phyloP scores from a whole-genome alignment of 2,797 vertebrate genomes.

The Acipenser transmontanus region DNA sequence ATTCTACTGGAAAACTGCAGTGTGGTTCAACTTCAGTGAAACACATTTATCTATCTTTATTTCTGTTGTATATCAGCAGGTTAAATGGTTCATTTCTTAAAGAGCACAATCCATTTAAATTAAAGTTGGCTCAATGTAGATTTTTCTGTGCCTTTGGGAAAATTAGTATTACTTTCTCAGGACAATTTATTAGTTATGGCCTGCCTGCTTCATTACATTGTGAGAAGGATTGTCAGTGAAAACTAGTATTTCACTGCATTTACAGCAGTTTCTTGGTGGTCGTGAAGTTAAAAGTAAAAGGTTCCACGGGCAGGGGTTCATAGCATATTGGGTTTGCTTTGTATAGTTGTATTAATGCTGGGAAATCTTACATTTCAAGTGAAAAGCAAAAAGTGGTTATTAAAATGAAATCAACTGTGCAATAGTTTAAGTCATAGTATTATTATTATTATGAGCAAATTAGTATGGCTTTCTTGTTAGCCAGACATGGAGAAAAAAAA shows the following conservation, averaged over 20 bases:
- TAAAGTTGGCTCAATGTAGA: no score
- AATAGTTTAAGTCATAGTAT: not conserved
- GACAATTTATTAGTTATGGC: not conserved
- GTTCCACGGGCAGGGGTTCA: no score
- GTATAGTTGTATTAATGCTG: not conserved
- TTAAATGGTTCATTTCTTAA: no score
- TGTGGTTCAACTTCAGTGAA: no score
- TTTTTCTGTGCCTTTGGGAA: not conserved
- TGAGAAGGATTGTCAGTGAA: constrained; percentile 53
- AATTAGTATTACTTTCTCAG: not conserved
- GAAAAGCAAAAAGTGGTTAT: not conserved
- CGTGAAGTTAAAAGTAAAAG: constrained; percentile 24
- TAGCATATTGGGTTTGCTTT: no score
- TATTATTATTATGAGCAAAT: not conserved
- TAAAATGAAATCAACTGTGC: no score
- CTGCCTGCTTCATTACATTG: constrained; percentile 18
- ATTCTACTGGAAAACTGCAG: no score
- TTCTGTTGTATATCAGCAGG: no score
- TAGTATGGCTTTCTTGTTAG: not conserved
- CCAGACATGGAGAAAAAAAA: not conserved
- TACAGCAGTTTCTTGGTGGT: constrained; percentile 81
- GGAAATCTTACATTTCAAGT: not conserved
- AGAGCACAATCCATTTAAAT: no score
- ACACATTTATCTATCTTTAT: no score
- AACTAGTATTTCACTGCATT: constrained; percentile 80